These are phyloP conservation scores for Nymphalis c-album DNA, from an alignment of 2,888 invertebrate species.

Conservation along the genomic window DNA sequence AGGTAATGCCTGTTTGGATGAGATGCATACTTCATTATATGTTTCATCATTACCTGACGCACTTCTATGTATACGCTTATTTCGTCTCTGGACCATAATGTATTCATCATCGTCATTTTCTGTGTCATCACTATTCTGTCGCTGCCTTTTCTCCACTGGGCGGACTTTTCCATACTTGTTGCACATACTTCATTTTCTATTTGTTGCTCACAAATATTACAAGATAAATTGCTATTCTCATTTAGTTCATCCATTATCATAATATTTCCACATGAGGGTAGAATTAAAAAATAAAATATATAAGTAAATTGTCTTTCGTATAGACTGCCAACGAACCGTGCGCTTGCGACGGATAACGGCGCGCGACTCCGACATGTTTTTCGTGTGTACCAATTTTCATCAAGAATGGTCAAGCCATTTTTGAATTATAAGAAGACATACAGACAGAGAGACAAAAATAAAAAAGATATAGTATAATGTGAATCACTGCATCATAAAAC, in stretches of 20 bases:
- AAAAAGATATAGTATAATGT: too few species aligned
- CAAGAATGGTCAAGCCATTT: too few species aligned
- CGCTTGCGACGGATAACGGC: conserved; percentile 14
- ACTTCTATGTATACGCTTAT: conserved; percentile 2
- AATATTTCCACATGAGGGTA: conserved; percentile 16
- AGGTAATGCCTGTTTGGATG: conserved; percentile 19
- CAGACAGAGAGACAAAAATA: too few species aligned
- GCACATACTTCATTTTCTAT: not conserved
- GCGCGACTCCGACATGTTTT: too few species aligned
- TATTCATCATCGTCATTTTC: not conserved
- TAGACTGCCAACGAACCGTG: conserved; percentile 6
- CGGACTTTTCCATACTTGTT: not conserved
- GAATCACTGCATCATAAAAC: too few species aligned
- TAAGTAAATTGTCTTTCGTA: not conserved
- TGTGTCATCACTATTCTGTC: conserved; percentile 11
- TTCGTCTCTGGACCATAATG: conserved; percentile 7
- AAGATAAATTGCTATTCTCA: not conserved
- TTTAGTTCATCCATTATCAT: conserved; percentile 9
- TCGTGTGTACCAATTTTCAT: too few species aligned
- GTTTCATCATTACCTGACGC: too few species aligned
- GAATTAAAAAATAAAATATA: not conserved
- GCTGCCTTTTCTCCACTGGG: conserved; percentile 1
- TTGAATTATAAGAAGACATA: too few species aligned
- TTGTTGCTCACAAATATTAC: conserved; percentile 3
- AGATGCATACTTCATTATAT: too few species aligned